A percentile compares a stretch with the other conserved stretches of the same genome.
phyloP scores from a whole-genome alignment of 2,888 invertebrate species.

The Lasioglossum vierecki region DNA sequence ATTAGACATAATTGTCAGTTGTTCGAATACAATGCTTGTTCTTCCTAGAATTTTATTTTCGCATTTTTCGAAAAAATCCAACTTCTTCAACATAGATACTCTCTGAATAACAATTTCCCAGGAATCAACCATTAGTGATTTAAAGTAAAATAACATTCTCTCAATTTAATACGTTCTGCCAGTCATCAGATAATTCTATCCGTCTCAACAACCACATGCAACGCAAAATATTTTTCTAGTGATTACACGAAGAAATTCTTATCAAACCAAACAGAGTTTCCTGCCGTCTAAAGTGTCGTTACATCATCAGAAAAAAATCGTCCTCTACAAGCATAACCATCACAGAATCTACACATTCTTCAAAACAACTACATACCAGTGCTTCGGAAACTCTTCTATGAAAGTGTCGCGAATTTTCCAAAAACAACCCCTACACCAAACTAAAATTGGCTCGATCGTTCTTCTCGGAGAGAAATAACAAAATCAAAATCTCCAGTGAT shows the following conservation, averaged over 20 bases:
- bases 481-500: neutral
- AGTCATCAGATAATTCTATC: constrained; percentile 2
- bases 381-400: neutral
- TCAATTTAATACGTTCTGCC: neutral
- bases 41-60: neutral
- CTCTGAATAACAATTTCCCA: neutral
- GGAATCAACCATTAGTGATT: neutral
- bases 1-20: neutral
- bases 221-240: neutral
- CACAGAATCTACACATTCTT: neutral
- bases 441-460: neutral
- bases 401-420: neutral
- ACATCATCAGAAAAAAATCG: constrained; percentile 4
- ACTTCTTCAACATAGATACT: neutral
- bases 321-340: neutral
- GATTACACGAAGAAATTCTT: neutral
- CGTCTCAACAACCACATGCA: neutral
- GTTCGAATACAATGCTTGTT: too few relatives aligned
- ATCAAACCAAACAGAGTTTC: constrained; percentile 12
- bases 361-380: neutral
- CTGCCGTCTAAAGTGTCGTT: neutral
- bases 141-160: neutral
- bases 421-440: neutral
- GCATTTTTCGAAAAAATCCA: neutral
- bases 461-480: neutral